These are phyloP conservation scores for Protonemura montana DNA, from an alignment of 2,888 invertebrate genomes.

Conservation along the genomic window DNA sequence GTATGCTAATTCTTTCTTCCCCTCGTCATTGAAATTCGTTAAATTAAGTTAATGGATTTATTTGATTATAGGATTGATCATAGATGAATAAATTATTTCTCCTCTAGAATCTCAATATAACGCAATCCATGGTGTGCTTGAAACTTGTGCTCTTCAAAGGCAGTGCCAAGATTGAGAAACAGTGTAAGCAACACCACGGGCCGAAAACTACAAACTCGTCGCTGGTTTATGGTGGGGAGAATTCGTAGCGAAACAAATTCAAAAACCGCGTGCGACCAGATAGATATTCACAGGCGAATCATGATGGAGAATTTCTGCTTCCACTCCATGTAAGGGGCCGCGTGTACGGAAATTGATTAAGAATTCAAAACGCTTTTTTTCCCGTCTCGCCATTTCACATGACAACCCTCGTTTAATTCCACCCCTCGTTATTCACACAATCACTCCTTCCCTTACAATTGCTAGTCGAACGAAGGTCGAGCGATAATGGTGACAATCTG, in stretches of 20 bases:
- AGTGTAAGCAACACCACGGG: background rate
- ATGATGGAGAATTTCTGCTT: constrained; percentile 31
- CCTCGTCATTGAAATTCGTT: constrained; percentile 21
- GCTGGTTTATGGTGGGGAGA: background rate
- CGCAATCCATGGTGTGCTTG: background rate
- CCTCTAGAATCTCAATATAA: background rate
- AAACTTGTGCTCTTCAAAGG: constrained; percentile 12
- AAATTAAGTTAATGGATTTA: constrained; percentile 27
- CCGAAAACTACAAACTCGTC: background rate
- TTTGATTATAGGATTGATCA: constrained; percentile 19
- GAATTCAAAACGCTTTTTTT: constrained; percentile 31
- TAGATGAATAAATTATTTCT: background rate
- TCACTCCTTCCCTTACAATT: constrained; percentile 37
- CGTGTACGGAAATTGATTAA: constrained; percentile 46
- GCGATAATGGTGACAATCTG: background rate
- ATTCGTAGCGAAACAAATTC: background rate
- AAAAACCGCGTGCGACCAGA: background rate
- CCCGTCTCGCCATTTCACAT: constrained; percentile 40
- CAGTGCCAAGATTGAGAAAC: background rate
- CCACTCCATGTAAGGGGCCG: constrained; percentile 45
- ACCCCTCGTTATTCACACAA: constrained; percentile 38
- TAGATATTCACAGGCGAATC: background rate
- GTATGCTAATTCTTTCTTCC: constrained; percentile 28
- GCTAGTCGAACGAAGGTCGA: background rate
- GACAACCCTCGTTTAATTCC: constrained; percentile 35